These are phyloP conservation scores for Sparus aurata DNA, from an alignment of 2,797 vertebrate genomes.

Conservation along the genomic window DNA sequence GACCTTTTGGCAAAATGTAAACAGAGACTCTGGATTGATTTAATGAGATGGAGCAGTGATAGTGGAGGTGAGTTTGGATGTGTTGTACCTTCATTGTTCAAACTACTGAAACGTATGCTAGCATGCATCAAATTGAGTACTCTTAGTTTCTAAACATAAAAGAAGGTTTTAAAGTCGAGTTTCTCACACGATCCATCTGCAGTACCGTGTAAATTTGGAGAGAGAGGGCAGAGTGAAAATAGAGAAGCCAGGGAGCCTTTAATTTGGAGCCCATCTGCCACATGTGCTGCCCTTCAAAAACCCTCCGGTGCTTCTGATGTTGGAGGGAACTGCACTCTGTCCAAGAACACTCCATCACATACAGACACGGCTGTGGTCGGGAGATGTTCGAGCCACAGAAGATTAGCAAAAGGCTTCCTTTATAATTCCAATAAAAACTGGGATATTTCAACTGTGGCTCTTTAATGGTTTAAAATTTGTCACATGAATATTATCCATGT, in stretches of 20 bases:
- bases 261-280: conserved; percentile 86
- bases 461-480: not conserved
- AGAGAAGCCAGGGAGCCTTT: conserved; percentile 79
- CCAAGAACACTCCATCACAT: conserved; percentile 59
- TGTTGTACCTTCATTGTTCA: not conserved
- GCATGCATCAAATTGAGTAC: not conserved
- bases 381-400: conserved; percentile 35
- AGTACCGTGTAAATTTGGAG: conserved; percentile 50
- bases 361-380: conserved; percentile 46
- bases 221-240: conserved; percentile 78
- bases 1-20: conserved; percentile 69
- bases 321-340: conserved; percentile 57
- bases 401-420: conserved; percentile 39
- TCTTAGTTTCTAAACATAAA: conserved; percentile 20
- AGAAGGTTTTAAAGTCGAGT: not conserved
- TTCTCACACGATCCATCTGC: conserved; percentile 64
- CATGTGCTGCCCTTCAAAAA: conserved; percentile 82
- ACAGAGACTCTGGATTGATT: conserved; percentile 53
- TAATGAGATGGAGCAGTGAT: conserved; percentile 56
- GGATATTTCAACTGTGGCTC: not conserved
- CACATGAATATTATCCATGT: not conserved
- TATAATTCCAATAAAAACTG: conserved; percentile 38
- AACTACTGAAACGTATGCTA: not conserved
- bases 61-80: conserved; percentile 25
- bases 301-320: conserved; percentile 79